Conservation (phyloP, 2,888 invertebrate species). For the Protophormia terraenovae region DNA sequence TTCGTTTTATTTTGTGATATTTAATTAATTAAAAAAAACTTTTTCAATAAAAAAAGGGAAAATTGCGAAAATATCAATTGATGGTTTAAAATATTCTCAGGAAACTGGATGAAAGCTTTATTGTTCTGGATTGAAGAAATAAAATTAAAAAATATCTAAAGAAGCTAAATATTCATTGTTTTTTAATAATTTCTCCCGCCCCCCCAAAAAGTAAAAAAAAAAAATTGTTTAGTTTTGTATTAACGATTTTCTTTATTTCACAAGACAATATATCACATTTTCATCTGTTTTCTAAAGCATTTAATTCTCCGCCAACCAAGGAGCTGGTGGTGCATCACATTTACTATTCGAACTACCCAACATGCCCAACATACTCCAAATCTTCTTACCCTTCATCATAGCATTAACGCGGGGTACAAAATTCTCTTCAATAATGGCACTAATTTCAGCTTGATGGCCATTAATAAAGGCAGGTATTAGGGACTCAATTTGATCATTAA, state of each 20-base stretch:
- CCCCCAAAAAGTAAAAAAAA: background rate
- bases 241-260: slow-evolving; percentile 1
- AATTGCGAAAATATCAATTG: no score
- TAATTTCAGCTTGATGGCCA: slow-evolving; percentile 73
- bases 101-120: no score
- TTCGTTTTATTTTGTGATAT: no score
- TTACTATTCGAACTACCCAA: slow-evolving; percentile 49
- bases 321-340: slow-evolving; percentile 75
- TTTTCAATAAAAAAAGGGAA: no score
- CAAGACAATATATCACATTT: background rate
- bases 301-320: slow-evolving; percentile 70
- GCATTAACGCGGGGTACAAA: slow-evolving; percentile 75
- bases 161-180: no score
- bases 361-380: slow-evolving; percentile 74
- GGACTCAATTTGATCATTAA: slow-evolving; percentile 75
- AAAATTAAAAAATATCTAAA: no score
- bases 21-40: no score
- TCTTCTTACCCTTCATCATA: slow-evolving; percentile 74
- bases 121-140: no score
- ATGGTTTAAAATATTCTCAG: no score
- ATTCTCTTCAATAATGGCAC: slow-evolving; percentile 70
- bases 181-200: no score
- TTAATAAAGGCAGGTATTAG: slow-evolving; percentile 74
- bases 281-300: background rate
- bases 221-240: background rate